Percentiles rank a stretch among this genome's conserved stretches.
phyloP scores from a whole-genome alignment of 2,113 vertebrate genomes.

The Rhinopomastus cyanomelas region DNA sequence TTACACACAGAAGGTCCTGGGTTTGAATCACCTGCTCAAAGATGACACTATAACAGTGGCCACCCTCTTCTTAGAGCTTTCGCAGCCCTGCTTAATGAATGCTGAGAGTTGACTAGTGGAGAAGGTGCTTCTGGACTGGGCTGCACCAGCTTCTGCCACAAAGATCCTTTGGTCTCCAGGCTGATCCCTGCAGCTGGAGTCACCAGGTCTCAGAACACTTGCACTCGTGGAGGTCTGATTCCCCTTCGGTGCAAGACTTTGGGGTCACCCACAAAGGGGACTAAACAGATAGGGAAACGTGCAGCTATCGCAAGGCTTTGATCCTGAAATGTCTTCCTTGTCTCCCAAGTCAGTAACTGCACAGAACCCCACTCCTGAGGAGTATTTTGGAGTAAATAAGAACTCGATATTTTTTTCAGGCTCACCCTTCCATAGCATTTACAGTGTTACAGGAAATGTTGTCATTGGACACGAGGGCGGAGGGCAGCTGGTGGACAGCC shows the following conservation, averaged over 20 bases:
- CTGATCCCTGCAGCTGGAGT: background rate
- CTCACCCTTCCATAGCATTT: constrained; percentile 19
- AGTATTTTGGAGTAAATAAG: background rate
- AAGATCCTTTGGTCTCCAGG: background rate
- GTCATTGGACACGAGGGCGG: constrained; percentile 44
- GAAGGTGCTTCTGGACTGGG: background rate
- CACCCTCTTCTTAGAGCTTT: background rate
- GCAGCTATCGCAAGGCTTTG: background rate
- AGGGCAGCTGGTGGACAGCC: constrained; percentile 9
- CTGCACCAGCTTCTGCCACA: background rate
- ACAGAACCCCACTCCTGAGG: background rate
- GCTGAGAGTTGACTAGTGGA: background rate
- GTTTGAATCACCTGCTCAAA: no score
- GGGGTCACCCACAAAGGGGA: background rate
- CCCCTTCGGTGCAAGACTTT: background rate
- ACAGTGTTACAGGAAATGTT: constrained; percentile 44
- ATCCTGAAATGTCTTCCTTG: background rate
- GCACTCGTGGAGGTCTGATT: background rate
- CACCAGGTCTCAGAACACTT: background rate
- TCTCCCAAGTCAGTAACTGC: background rate
- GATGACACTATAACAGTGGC: background rate
- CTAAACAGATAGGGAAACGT: background rate
- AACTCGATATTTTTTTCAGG: background rate
- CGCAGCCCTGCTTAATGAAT: background rate
- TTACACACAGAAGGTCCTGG: no score